Evolutionary conservation across 2,888 invertebrate species (phyloP), one percentile per base, ranked within the genome.

Genomic region (Branchipolynoe longqiensis): DNA sequence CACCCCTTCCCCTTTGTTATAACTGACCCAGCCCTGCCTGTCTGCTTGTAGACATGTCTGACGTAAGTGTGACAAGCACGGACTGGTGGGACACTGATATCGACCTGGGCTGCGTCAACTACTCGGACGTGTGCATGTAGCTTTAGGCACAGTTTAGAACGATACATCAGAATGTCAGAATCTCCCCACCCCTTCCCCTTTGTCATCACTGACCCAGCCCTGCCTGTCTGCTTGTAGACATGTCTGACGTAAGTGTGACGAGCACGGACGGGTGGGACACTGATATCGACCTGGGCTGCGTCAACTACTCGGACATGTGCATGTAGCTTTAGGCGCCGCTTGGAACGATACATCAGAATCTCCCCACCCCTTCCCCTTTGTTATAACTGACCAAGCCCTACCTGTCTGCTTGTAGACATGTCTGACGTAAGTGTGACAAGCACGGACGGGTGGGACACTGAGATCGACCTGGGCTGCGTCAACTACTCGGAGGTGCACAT

Each of bases 401-500:
- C 18, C 18, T 48, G 48, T 48, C 18, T 18, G 8, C 48, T 48
- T 18, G 8, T 48, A 48, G 48, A 48, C 48, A n/a, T n/a, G n/a
- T n/a, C n/a, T n/a, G n/a, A n/a, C n/a, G 48, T 48, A 18, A 12
- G 8, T 48, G 8, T 18, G 48, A 18, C 18, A 38, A 69, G 69
- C n/a, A n/a, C 36, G 14, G 69, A 69, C 22, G 69, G 33, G 3
- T 69, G 69, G 69, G 69, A 69, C 38, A 22, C 25, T 18, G 78
- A 78, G n/a, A 6, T 28, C 12, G 62, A 62, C 62, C 28, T 28
- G 18, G 31, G 25, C 1, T 78, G 78, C 18, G 78, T 78, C n/a
- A 1, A 41, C 41, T 78, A 78, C 48, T 78, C 78, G 0, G 78
- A 78, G 4, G 78, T 78, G 0, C 78, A 78, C 78, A 69, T 69